phyloP scores from a whole-genome alignment of 2,797 vertebrate genomes.

The Helostoma temminkii region DNA sequence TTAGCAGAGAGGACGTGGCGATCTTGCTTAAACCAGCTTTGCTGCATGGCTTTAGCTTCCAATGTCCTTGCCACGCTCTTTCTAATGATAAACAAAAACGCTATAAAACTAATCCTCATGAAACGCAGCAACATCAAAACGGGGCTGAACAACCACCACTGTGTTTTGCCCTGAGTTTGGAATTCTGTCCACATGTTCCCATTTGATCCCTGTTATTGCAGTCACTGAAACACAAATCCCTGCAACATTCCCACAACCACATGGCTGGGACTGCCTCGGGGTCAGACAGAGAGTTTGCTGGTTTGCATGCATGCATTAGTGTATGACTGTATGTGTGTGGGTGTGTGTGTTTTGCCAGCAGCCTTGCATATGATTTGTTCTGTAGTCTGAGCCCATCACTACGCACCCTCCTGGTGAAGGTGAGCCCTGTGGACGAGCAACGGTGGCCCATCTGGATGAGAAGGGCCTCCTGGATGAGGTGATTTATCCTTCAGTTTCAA shows the following conservation, averaged over 20 bases:
- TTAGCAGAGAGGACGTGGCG: no score
- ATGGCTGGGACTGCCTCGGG: constrained; percentile 65
- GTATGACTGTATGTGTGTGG: background rate
- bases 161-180: constrained; percentile 57
- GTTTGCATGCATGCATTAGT: constrained; percentile 38
- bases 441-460: constrained; percentile 55
- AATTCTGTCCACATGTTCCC: constrained; percentile 77
- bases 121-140: constrained; percentile 57
- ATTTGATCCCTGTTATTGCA: constrained; percentile 76
- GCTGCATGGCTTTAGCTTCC: constrained; percentile 33
- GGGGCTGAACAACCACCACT: constrained; percentile 48
- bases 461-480: constrained; percentile 51
- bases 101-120: constrained; percentile 54
- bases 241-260: constrained; percentile 74
- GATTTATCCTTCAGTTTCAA: background rate
- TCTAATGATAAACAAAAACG: constrained; percentile 58
- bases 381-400: background rate
- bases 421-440: constrained; percentile 26
- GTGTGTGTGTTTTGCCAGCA: constrained; percentile 13
- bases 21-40: constrained; percentile 5
- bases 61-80: constrained; percentile 8
- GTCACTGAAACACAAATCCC: constrained; percentile 74
- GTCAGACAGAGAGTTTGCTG: constrained; percentile 38
- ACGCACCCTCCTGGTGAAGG: constrained; percentile 26
- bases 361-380: constrained; percentile 8